phyloP scores from a whole-genome alignment of 2,888 invertebrate species.

The Drosophila fulvimacula region DNA sequence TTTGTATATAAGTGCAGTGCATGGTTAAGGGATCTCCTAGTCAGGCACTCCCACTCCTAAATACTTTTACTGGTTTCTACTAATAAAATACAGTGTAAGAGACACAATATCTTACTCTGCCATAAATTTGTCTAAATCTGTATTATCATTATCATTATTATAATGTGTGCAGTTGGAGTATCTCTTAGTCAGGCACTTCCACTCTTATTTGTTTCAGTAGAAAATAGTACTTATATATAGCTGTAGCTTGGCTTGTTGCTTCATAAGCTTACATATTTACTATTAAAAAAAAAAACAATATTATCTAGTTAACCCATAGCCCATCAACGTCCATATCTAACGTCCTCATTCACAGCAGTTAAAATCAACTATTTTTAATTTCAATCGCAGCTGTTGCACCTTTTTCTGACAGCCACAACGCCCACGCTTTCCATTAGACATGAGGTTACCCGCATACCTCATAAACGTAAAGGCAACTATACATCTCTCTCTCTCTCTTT shows the following conservation, averaged over 20 bases:
- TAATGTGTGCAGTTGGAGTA: too few species aligned
- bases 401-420: constrained; percentile 38
- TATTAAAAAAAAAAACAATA: neutral
- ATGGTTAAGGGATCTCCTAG: neutral
- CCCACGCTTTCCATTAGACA: constrained; percentile 36
- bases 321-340: neutral
- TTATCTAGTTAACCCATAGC: neutral
- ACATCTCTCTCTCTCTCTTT: neutral
- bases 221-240: neutral
- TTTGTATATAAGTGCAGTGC: too few species aligned
- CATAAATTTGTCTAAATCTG: neutral
- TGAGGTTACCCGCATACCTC: constrained; percentile 27
- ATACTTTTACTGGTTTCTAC: neutral
- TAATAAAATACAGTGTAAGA: too few species aligned
- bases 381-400: constrained; percentile 17
- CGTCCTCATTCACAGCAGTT: constrained; percentile 5
- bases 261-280: neutral
- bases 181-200: neutral
- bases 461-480: constrained; percentile 23
- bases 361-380: constrained; percentile 29
- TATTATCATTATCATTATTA: too few species aligned
- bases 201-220: neutral
- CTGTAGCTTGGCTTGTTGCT: constrained; percentile 1
- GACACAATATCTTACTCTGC: too few species aligned
- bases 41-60: too few species aligned